phyloP scores from a whole-genome alignment of 2,888 invertebrate genomes.

The Biston stratarius region DNA sequence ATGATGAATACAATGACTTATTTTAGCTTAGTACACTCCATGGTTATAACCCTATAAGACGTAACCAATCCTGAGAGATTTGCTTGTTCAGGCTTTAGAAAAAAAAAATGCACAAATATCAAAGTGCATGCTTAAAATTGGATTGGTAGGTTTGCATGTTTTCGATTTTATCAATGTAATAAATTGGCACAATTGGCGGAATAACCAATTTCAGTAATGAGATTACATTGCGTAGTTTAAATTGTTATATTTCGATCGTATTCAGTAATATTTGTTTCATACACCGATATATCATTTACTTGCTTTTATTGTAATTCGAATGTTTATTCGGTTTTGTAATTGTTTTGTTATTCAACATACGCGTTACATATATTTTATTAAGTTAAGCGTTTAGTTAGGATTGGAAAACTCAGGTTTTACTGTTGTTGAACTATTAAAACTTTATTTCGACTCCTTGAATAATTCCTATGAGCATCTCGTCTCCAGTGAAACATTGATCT shows the following conservation, averaged over 20 bases:
- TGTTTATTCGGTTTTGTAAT: not conserved
- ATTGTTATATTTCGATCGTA: constrained; percentile 1
- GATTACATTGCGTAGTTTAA: not conserved
- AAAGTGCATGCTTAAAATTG: constrained; percentile 11
- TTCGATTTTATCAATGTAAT: constrained; percentile 4
- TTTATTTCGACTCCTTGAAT: constrained; percentile 42
- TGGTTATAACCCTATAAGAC: too few species aligned
- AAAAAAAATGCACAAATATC: constrained; percentile 22
- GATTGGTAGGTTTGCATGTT: not conserved
- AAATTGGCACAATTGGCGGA: not conserved
- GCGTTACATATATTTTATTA: not conserved
- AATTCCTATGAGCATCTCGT: constrained; percentile 38
- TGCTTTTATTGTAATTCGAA: not conserved
- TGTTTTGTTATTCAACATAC: not conserved
- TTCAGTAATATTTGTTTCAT: not conserved
- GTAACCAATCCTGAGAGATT: not conserved
- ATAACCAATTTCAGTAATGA: constrained; percentile 8
- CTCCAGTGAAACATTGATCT: constrained; percentile 17
- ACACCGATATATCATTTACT: not conserved
- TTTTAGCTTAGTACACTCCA: too few species aligned
- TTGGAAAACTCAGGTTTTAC: not conserved
- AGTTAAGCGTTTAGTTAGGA: not conserved
- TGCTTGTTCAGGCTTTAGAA: constrained; percentile 8
- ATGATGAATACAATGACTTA: too few species aligned
- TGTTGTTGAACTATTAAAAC: not conserved